A percentile compares a stretch with the other conserved stretches of the same genome.
These are phyloP conservation scores for Gnathonemus echidnorhynchus DNA, from an alignment of 2,113 vertebrate genomes.

Conservation along the genomic window DNA sequence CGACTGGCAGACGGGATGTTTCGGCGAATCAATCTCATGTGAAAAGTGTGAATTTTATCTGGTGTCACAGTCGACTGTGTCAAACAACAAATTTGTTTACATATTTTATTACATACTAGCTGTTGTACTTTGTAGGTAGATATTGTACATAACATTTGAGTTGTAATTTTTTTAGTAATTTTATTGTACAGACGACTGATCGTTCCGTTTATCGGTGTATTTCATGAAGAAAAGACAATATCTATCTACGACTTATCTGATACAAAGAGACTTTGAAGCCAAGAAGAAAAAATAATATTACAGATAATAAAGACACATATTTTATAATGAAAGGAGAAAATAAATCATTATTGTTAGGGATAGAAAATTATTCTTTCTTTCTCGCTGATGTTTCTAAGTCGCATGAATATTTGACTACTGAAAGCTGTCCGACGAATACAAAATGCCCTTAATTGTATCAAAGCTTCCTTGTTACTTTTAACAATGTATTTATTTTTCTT, in stretches of 20 bases:
- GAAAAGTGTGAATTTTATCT: slow-evolving; percentile 87
- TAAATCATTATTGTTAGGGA: slow-evolving; percentile 75
- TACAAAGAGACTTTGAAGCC: slow-evolving; percentile 58
- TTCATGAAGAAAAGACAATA: slow-evolving; percentile 54
- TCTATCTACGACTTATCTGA: slow-evolving; percentile 47
- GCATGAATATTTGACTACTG: slow-evolving; percentile 89
- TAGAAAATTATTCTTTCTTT: slow-evolving; percentile 76
- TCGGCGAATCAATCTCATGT: slow-evolving; percentile 82
- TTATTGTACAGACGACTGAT: slow-evolving; percentile 81
- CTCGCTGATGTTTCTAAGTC: slow-evolving; percentile 88
- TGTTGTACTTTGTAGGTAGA: slow-evolving; percentile 87
- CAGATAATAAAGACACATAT: slow-evolving; percentile 48
- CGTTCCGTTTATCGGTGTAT: slow-evolving; percentile 62
- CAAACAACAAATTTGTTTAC: slow-evolving; percentile 91
- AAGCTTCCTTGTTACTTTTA: slow-evolving; percentile 67
- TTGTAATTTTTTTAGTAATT: slow-evolving; percentile 74
- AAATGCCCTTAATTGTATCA: slow-evolving; percentile 63
- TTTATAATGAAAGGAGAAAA: slow-evolving; percentile 78
- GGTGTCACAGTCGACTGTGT: slow-evolving; percentile 93
- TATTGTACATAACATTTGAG: slow-evolving; percentile 84
- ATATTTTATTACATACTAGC: slow-evolving; percentile 97
- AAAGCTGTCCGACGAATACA: slow-evolving; percentile 66
- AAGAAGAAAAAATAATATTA: slow-evolving; percentile 44
- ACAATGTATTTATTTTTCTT: slow-evolving; percentile 64
- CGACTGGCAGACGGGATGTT: slow-evolving; percentile 70